Conservation (phyloP, 2,113 vertebrate species). For the Chamaea fasciata region DNA sequence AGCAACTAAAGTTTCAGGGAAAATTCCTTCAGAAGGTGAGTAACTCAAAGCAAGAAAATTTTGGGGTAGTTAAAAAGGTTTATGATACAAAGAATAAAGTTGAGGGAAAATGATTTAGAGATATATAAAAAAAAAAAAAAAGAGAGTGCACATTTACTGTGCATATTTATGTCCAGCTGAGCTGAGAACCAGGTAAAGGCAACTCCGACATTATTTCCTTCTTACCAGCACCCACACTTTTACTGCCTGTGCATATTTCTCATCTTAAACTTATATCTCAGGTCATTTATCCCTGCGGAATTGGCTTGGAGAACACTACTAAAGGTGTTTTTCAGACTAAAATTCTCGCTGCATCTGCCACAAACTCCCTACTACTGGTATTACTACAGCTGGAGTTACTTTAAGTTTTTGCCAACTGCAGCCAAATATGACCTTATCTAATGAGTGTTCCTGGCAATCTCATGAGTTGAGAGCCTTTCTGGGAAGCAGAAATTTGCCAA, state of each 20-base stretch:
- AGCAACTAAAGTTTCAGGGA: background rate
- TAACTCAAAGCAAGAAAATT: background rate
- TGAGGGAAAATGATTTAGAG: background rate
- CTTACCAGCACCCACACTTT: background rate
- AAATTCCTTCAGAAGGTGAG: background rate
- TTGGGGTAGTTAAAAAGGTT: background rate
- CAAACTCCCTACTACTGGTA: background rate
- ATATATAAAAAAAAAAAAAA: background rate
- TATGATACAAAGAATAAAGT: background rate
- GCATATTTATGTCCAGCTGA: background rate
- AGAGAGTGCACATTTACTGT: background rate
- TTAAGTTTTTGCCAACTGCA: background rate
- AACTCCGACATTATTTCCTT: background rate
- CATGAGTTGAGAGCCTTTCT: background rate
- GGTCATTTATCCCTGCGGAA: background rate
- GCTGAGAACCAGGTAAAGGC: background rate
- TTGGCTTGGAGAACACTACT: background rate
- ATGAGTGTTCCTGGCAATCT: background rate
- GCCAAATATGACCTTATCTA: background rate
- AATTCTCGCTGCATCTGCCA: background rate
- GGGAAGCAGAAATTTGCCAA: background rate
- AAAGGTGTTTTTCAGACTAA: background rate
- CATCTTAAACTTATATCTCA: background rate
- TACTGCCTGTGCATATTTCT: background rate
- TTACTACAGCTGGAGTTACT: background rate